Conservation (phyloP, 37 sponge, comb jelly and placozoan genomes). For the Amphimedon queenslandica region DNA sequence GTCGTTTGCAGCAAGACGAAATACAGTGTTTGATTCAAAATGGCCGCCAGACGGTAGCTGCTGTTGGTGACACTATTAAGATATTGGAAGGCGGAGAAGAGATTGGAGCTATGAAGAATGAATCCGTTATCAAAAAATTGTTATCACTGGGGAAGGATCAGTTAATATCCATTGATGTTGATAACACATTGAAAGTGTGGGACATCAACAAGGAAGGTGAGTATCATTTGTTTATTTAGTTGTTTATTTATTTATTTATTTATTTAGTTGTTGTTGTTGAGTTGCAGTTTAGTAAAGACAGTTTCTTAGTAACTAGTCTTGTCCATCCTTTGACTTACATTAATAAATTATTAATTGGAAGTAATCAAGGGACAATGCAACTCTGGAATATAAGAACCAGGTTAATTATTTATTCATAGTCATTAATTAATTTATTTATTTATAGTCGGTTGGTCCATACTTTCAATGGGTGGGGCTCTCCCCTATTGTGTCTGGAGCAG, state of each 20-base stretch:
- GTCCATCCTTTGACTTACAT: constrained; percentile 93
- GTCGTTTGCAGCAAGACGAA: constrained; percentile 38
- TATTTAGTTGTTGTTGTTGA: constrained; percentile 82
- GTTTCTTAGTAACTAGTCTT: constrained; percentile 60
- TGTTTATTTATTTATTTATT: not conserved
- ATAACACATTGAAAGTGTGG: constrained; percentile 65
- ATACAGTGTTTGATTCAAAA: constrained; percentile 59
- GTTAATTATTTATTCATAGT: constrained; percentile 15
- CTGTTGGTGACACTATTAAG: constrained; percentile 41
- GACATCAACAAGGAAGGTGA: constrained; percentile 37
- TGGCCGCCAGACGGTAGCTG: constrained; percentile 35
- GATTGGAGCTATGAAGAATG: constrained; percentile 46
- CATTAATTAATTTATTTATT: not conserved
- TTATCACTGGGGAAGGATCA: constrained; percentile 84
- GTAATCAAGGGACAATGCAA: constrained; percentile 81
- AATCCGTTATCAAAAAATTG: constrained; percentile 36
- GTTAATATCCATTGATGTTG: constrained; percentile 77
- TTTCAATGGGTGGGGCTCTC: constrained; percentile 78
- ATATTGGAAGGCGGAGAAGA: constrained; percentile 53
- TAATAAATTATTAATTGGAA: constrained; percentile 92
- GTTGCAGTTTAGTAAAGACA: constrained; percentile 53
- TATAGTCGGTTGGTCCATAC: constrained; percentile 61
- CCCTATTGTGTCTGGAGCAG: constrained; percentile 68
- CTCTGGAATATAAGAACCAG: constrained; percentile 91
- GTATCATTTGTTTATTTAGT: not conserved